Evolutionary conservation across 2,888 invertebrate species (phyloP), one percentile per base, ranked within the genome.

Genomic region (Trichogramma evanescens): DNA sequence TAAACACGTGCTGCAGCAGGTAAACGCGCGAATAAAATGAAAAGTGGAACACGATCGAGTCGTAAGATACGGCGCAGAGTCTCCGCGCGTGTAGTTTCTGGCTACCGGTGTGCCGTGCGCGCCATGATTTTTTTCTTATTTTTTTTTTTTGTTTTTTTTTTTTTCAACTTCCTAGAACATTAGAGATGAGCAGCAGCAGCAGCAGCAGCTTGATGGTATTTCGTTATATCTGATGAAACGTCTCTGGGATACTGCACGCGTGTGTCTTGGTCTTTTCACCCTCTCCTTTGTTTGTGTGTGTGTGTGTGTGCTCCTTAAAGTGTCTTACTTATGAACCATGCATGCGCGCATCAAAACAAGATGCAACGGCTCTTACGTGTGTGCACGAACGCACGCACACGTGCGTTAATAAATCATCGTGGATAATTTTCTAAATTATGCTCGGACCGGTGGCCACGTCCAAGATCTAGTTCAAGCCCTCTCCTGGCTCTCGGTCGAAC

Each of bases 1-100:
- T 49, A 45, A 54, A 54, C 44, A 13, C 46, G 9, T 43, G 43
- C 38, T 46, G 51, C 8, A 40, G 42, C 46, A 46, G 46, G 46
- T 46, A n/a, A 46, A 46, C 10, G 9, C 13, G 13, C 13, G 26
- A 43, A 54, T 7, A 41, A 58, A 65, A 67, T 64, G 69, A 68
- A 66, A 72, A 70, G 69, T 67, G 66, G 67, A 67, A 63, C 63
- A 69, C 68, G 74, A 74, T 74, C 65, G 69, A 71, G 61, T 68
- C 58, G 59, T 55, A 50, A 69, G 74, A 74, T 74, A 73, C 69
- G 62, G 46, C 43, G 52, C 60, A 2, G 13, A 13, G 70, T 70
- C 70, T 72, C 73, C 67, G 73, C 65, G 55, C 68, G 68, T 68
- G 67, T 68, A 69, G 66, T 66, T 66, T 67, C 67, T 42, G 66